Base-by-base conservation (phyloP, 2,888 invertebrate genomes). In the Pseudolycoriella hygida region DNA sequence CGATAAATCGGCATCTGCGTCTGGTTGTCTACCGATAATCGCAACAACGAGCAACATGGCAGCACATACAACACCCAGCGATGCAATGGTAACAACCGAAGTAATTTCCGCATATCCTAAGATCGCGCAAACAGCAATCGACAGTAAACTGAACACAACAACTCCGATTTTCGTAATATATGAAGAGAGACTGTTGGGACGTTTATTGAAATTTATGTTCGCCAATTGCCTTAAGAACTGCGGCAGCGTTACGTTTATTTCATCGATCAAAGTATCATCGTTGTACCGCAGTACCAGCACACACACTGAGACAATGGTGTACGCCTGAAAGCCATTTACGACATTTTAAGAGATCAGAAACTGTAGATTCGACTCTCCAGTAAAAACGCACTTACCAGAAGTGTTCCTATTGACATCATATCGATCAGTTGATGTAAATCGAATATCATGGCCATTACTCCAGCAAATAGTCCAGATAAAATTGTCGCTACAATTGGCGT, bases 401-500 rank as follows among this genome's bases (percentile, higher is more conserved):
- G 11, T 0, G 89, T 89, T 11, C 88, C 88, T 54, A 94, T 93
- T 8, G 92, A 92, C 88, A 94, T 90, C 83, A 94, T 93, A 57
- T 94, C 89, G 49, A 94, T 90, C 47, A 94, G 67, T 58, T 92
- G 90, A 49, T 86, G 76, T 48, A 93, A 67, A 65, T 93, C 82
- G 62, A 94, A 89, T n/a, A 92, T 60, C 1, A 86, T 70, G 0
- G 92, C 85, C 82, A 93, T 87, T 3, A 80, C 46, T 17, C 83
- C 88, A 49, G 86, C 75, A 6, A 88, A 64, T 11, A 83, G 50
- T 15, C 89, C 89, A 20, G 86, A 80, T 0, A 84, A 50, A 1
- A 81, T 57, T 0, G 89, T 87, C 0, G 88, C 86, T 12, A 80
- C 50, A 8, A 89, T 50, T 0, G 90, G 90, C 0, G 89, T 88